These are phyloP conservation scores for Anisognathus igniventris DNA, from an alignment of 2,797 vertebrate genomes.

Conservation along the genomic window DNA sequence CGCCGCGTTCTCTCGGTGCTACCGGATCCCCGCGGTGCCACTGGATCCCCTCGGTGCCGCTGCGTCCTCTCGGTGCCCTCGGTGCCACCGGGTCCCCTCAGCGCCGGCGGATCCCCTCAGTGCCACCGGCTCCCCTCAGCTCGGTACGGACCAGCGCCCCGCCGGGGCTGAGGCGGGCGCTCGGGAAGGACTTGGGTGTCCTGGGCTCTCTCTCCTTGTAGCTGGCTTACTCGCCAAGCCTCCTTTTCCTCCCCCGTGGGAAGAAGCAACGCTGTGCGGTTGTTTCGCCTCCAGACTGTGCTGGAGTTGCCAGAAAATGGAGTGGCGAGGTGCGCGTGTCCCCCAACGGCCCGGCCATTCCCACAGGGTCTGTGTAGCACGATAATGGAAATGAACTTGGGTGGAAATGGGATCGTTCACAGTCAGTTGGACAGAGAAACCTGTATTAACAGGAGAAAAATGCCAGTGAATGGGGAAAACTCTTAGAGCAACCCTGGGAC, in stretches of 20 bases:
- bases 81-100: accelerated
- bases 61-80: background rate
- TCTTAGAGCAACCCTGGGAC: too few species aligned
- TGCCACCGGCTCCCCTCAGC: background rate
- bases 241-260: accelerated
- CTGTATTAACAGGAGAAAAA: background rate
- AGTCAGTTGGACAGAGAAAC: background rate
- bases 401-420: background rate
- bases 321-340: background rate
- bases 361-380: background rate
- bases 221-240: background rate
- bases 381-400: background rate
- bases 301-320: background rate
- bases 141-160: background rate
- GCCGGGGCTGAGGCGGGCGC: background rate
- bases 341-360: accelerated
- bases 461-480: accelerated
- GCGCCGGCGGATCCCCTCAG: accelerated
- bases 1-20: background rate
- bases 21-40: background rate
- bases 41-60: background rate
- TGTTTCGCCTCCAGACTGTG: background rate
- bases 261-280: accelerated
- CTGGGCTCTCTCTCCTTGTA: background rate
- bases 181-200: background rate